phyloP scores from a whole-genome alignment of 1,140 invertebrate species.

The Phymastichus coffea region DNA sequence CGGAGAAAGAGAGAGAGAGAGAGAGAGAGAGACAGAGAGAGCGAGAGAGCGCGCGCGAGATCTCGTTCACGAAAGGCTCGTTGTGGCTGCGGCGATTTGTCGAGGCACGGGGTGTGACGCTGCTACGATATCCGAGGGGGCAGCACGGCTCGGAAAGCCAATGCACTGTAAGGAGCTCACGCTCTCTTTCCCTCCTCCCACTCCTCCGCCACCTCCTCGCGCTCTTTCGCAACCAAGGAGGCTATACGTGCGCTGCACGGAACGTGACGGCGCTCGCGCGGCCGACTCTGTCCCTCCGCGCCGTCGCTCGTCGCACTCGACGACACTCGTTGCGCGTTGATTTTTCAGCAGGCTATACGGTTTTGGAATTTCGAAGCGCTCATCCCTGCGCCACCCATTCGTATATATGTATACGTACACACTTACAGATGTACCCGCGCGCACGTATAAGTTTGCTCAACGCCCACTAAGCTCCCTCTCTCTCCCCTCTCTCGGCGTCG shows the following conservation, averaged over 20 bases:
- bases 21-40: conserved; percentile 20
- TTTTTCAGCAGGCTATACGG: no score
- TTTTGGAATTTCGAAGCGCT: no score
- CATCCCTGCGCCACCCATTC: no score
- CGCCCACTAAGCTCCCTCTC: neutral
- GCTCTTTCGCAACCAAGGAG: neutral
- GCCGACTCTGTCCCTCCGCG: neutral
- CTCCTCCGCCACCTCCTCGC: neutral
- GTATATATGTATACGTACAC: no score
- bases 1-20: conserved; percentile 22
- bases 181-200: neutral
- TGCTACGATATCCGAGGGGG: conserved; percentile 17
- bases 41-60: no score
- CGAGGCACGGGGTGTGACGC: conserved; percentile 24
- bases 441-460: neutral
- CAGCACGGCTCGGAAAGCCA: conserved; percentile 12
- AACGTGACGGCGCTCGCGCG: neutral
- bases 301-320: neutral
- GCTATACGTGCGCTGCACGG: neutral
- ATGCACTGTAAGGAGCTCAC: conserved; percentile 28
- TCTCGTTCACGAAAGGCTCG: conserved; percentile 17
- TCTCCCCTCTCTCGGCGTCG: neutral
- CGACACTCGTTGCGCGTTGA: no score
- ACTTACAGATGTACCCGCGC: no score
- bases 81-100: conserved; percentile 3